These are phyloP conservation scores for Drosophila chauvacae DNA, from an alignment of 1,140 invertebrate genomes.

Conservation along the genomic window DNA sequence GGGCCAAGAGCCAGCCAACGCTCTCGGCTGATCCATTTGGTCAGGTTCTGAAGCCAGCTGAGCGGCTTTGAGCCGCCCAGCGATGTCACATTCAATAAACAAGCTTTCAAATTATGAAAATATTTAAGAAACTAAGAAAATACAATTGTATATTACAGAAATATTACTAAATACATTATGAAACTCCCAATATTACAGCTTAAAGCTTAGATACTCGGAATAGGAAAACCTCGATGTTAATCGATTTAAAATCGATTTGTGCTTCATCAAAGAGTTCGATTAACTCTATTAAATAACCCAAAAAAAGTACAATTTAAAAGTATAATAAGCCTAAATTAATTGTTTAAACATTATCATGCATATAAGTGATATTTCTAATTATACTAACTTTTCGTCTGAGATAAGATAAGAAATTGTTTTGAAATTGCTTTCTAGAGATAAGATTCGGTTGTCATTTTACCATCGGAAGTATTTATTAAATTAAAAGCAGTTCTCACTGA, in stretches of 20 bases:
- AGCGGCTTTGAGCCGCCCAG: background rate
- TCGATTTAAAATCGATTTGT: background rate
- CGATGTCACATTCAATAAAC: background rate
- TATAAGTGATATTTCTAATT: slow-evolving; percentile 7
- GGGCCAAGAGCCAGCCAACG: slow-evolving; percentile 13
- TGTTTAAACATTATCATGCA: background rate
- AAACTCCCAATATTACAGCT: background rate
- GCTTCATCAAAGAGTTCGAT: background rate
- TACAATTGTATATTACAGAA: background rate
- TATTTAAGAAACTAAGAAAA: background rate
- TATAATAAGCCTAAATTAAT: slow-evolving; percentile 1
- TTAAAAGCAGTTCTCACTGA: background rate
- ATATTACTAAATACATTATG: background rate
- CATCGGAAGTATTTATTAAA: slow-evolving; percentile 6
- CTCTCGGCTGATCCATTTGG: slow-evolving; percentile 4
- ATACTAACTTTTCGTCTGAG: slow-evolving; percentile 5
- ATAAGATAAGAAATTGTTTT: slow-evolving; percentile 26
- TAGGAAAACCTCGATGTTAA: background rate
- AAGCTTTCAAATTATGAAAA: background rate
- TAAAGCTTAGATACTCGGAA: background rate
- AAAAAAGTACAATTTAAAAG: background rate
- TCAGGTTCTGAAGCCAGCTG: slow-evolving; percentile 6
- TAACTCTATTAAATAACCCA: too few relatives aligned
- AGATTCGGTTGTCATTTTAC: slow-evolving; percentile 6
- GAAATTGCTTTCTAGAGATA: slow-evolving; percentile 13